Conservation (phyloP, 2,797 vertebrate genomes). For the Muscicapa comitata region DNA sequence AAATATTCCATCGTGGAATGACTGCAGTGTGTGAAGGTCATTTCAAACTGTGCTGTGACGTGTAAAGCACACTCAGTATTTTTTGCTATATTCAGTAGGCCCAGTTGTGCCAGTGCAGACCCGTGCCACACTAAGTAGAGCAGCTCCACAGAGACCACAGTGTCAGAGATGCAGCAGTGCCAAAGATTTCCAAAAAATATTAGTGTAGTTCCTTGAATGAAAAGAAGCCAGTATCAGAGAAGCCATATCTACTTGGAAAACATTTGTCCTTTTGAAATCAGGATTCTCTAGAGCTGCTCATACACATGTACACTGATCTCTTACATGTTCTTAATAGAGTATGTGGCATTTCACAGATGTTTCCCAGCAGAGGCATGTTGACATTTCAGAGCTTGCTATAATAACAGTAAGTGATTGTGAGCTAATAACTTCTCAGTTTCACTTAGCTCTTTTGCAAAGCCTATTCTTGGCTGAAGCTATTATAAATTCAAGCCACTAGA, state of each 20-base stretch:
- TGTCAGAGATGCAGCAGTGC: not conserved
- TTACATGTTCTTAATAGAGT: not conserved
- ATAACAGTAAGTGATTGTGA: not conserved
- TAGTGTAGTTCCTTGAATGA: not conserved
- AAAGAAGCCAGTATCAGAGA: not conserved
- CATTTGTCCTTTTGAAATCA: not conserved
- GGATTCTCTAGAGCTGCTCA: not conserved
- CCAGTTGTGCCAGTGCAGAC: not conserved
- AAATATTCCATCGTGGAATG: not conserved
- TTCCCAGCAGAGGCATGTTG: not conserved
- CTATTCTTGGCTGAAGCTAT: not conserved
- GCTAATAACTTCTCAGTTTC: not conserved
- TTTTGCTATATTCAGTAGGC: not conserved
- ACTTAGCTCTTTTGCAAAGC: not conserved
- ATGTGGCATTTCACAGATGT: conserved; percentile 15
- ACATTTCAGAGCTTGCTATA: not conserved
- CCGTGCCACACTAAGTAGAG: not conserved
- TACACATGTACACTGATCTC: not conserved
- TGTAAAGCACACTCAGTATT: not conserved
- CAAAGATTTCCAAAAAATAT: not conserved
- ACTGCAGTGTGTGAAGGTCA: not conserved
- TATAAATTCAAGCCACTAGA: conserved; percentile 60
- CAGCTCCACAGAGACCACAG: not conserved
- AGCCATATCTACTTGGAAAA: not conserved
- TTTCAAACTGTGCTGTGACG: not conserved